Evolutionary conservation across 2,113 vertebrate species (phyloP).

Genomic region (Mugil cephalus): DNA sequence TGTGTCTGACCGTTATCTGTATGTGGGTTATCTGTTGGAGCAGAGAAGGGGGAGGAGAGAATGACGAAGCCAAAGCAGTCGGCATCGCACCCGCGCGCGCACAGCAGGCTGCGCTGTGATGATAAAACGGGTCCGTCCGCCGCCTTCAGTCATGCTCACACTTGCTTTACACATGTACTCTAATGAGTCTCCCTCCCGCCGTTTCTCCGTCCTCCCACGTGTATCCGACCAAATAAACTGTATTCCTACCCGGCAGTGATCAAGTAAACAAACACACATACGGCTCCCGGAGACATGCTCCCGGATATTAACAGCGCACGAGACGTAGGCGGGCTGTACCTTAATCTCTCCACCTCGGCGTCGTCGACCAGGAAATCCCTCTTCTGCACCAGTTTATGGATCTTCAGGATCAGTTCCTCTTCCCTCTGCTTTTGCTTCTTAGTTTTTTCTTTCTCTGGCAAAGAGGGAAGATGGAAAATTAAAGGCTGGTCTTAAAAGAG

Average conservation of each 20-base stretch:
- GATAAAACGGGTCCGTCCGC: conserved; percentile 14
- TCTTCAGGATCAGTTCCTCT: conserved; percentile 95
- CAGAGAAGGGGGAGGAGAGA: not conserved
- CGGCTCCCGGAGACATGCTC: not conserved
- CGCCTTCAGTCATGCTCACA: conserved; percentile 11
- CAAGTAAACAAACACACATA: not conserved
- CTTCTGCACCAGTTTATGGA: conserved; percentile 97
- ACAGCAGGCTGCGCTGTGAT: conserved; percentile 12
- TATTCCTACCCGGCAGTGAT: not conserved
- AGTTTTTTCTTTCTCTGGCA: conserved; percentile 92
- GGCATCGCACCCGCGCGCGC: not conserved
- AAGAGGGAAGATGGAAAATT: not conserved
- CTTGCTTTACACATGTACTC: not conserved
- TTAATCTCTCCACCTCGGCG: conserved; percentile 95
- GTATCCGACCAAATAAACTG: not conserved
- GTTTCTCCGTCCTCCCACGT: not conserved
- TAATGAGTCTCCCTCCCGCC: conserved; percentile 6
- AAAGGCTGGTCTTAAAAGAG: not conserved
- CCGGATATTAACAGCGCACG: not conserved
- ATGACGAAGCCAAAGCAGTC: conserved; percentile 37
- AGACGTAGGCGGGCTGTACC: conserved; percentile 78
- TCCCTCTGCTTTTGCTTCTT: conserved; percentile 92
- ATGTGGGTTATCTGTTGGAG: conserved; percentile 10
- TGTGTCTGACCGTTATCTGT: conserved; percentile 9
- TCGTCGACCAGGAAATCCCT: conserved; percentile 98